Percentiles rank a stretch among this genome's conserved stretches.
These are phyloP conservation scores for Pseudomugil tenellus DNA, from an alignment of 2,797 vertebrate genomes.

Conservation along the genomic window DNA sequence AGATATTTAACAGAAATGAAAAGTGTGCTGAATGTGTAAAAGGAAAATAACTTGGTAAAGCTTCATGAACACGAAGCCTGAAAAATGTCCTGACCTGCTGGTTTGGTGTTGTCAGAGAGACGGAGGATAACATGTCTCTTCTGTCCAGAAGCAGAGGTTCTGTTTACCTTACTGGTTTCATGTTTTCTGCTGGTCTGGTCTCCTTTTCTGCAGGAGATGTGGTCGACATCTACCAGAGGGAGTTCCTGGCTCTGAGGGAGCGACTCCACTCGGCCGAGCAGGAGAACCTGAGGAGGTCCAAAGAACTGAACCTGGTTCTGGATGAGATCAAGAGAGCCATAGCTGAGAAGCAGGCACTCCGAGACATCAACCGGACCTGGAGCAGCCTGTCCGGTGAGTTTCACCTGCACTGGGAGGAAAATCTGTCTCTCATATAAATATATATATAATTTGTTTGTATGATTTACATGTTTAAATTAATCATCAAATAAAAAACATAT, in stretches of 20 bases:
- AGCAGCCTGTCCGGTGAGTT: conserved; percentile 81
- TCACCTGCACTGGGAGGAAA: neutral
- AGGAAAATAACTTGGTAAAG: too few species aligned
- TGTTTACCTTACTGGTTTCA: too few species aligned
- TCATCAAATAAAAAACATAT: too few species aligned
- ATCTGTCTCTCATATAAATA: too few species aligned
- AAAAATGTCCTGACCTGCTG: too few species aligned
- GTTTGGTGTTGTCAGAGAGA: too few species aligned
- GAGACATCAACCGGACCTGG: conserved; percentile 95
- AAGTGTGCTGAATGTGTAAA: too few species aligned
- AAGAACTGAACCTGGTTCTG: conserved; percentile 96
- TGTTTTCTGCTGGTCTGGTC: neutral
- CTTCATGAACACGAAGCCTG: too few species aligned
- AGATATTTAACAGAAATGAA: neutral
- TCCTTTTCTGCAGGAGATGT: conserved; percentile 84
- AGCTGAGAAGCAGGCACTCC: conserved; percentile 92
- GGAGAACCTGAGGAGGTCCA: conserved; percentile 95
- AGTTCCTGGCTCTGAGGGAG: conserved; percentile 94
- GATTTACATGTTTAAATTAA: too few species aligned
- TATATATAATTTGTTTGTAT: too few species aligned
- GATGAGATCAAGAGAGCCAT: conserved; percentile 96
- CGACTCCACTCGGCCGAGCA: conserved; percentile 92
- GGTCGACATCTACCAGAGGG: conserved; percentile 94
- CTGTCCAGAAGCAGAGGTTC: too few species aligned
- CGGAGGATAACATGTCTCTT: too few species aligned